Evolutionary conservation across 1,140 invertebrate genomes (phyloP).

Genomic region (Euschistus heros): DNA sequence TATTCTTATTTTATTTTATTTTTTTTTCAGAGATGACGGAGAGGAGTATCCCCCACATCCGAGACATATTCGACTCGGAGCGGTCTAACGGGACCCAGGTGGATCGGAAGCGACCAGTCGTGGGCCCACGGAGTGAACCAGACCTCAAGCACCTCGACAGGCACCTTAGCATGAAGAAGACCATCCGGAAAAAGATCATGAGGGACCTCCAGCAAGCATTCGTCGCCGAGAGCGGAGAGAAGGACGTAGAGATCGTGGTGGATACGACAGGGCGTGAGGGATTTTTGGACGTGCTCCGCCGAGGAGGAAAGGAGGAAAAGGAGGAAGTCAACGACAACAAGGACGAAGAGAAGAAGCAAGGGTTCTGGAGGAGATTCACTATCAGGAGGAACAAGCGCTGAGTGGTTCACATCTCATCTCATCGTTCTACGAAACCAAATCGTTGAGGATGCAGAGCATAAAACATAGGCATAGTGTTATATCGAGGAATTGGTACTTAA

Average conservation of each 20-base stretch:
- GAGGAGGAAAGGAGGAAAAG: conserved; percentile 33
- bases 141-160: conserved; percentile 67
- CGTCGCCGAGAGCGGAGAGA: conserved; percentile 36
- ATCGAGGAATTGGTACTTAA: no score
- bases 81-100: conserved; percentile 34
- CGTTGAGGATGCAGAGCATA: not conserved
- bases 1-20: no score
- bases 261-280: not conserved
- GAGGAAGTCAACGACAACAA: conserved; percentile 34
- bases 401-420: conserved; percentile 28
- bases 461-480: no score
- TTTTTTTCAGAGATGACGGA: conserved; percentile 35
- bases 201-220: conserved; percentile 64
- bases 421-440: not conserved
- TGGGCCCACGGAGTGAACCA: conserved; percentile 42
- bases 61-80: conserved; percentile 49
- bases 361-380: conserved; percentile 60
- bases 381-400: conserved; percentile 61
- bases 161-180: conserved; percentile 78
- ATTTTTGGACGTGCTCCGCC: conserved; percentile 56
- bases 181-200: conserved; percentile 75
- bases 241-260: conserved; percentile 6
- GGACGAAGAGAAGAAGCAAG: conserved; percentile 44
- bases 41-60: conserved; percentile 52
- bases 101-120: conserved; percentile 42